Evolutionary conservation across 2,797 vertebrate genomes (phyloP).

Genomic region (Takifugu ocellatus): DNA sequence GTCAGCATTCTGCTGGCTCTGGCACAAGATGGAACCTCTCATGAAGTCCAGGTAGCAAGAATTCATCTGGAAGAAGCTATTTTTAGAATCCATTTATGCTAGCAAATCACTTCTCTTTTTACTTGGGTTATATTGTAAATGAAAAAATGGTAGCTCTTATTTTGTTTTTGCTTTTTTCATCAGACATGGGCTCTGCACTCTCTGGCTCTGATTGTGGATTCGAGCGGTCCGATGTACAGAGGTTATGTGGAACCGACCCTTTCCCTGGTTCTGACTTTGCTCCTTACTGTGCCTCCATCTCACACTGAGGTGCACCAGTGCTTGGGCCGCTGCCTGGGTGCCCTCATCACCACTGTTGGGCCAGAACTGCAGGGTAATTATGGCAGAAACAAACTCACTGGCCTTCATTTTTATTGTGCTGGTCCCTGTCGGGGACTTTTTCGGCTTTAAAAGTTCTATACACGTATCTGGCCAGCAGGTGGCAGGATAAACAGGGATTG

Average conservation of each 20-base stretch:
- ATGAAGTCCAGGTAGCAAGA: slow-evolving; percentile 91
- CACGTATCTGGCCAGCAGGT: slow-evolving; percentile 34
- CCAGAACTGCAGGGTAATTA: slow-evolving; percentile 92
- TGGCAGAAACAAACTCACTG: slow-evolving; percentile 14
- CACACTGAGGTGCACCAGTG: slow-evolving; percentile 98
- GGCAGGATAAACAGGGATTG: slow-evolving; percentile 27
- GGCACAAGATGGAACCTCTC: slow-evolving; percentile 95
- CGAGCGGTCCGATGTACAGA: slow-evolving; percentile 97
- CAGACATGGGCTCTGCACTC: slow-evolving; percentile 99
- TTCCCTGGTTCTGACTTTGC: slow-evolving; percentile 92
- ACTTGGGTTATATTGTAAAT: background rate
- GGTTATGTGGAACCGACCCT: slow-evolving; percentile 97
- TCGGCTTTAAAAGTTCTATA: background rate
- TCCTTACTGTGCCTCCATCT: slow-evolving; percentile 93
- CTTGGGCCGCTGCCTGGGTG: slow-evolving; percentile 93
- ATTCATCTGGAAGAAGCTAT: slow-evolving; percentile 13
- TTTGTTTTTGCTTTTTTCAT: background rate
- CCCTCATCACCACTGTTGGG: slow-evolving; percentile 97
- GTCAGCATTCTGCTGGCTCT: slow-evolving; percentile 97
- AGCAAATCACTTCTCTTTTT: background rate
- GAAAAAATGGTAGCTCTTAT: background rate
- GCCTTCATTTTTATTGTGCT: background rate
- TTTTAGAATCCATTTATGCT: slow-evolving; percentile 5
- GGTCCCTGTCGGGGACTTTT: background rate
- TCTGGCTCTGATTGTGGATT: slow-evolving; percentile 96